Conservation (phyloP, 2,888 invertebrate species). For the Melanophora roralis region DNA sequence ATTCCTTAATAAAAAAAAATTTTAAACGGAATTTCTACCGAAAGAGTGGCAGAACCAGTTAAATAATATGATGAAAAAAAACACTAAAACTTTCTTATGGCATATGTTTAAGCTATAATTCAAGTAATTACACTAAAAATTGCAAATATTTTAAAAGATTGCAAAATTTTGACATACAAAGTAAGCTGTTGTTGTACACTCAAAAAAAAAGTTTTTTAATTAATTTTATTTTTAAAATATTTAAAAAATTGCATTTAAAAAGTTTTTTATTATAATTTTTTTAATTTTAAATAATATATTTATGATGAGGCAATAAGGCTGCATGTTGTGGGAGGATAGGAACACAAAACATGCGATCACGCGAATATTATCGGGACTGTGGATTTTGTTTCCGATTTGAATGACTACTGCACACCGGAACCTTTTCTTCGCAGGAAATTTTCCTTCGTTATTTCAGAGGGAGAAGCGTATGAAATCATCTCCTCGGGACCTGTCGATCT, state of each 20-base stretch:
- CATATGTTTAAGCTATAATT: not conserved
- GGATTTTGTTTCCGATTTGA: no score
- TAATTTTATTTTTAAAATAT: not conserved
- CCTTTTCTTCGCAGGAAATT: no score
- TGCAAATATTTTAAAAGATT: not conserved
- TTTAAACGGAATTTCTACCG: conserved; percentile 35
- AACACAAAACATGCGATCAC: no score
- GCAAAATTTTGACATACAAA: not conserved
- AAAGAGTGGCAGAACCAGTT: conserved; percentile 40
- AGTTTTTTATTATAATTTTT: no score
- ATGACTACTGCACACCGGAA: no score
- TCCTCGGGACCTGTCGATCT: no score
- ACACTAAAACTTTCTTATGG: conserved; percentile 11
- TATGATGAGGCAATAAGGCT: no score
- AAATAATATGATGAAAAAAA: not conserved
- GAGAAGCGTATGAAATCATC: no score
- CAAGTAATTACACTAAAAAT: not conserved
- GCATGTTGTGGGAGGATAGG: no score
- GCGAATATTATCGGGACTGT: no score
- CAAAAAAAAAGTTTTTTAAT: not conserved
- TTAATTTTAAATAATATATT: no score
- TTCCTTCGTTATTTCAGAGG: no score
- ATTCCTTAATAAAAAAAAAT: conserved; percentile 24
- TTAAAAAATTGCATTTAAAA: not conserved
- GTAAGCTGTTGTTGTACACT: not conserved